Conservation (phyloP, 2,113 vertebrate genomes). For the Grammatotria lemairii region DNA sequence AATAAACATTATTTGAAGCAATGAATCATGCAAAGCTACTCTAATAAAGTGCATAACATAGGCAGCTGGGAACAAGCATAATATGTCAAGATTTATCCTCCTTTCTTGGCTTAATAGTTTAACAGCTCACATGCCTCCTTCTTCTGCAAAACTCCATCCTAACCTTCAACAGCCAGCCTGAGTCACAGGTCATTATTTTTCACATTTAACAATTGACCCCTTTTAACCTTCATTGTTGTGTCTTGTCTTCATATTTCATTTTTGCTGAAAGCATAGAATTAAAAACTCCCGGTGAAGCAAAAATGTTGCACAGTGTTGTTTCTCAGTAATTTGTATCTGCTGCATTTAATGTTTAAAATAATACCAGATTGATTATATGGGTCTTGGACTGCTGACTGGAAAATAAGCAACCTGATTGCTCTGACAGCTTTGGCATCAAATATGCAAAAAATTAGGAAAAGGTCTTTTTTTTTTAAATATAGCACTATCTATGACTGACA, state of each 20-base stretch:
- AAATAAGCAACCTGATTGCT: not conserved
- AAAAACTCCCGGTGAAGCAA: rapidly evolving
- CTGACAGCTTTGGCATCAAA: not conserved
- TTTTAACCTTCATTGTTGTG: not conserved
- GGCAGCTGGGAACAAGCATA: rapidly evolving
- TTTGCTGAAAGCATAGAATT: not conserved
- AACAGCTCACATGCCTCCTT: not conserved
- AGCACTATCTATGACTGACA: not conserved
- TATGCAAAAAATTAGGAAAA: not conserved
- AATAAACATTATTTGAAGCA: not conserved
- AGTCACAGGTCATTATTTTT: not conserved
- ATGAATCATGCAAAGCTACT: not conserved
- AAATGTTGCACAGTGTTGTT: not conserved
- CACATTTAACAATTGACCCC: not conserved
- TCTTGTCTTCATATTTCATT: not conserved
- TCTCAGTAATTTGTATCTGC: not conserved
- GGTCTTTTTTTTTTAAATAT: not conserved
- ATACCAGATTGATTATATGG: not conserved
- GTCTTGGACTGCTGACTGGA: not conserved
- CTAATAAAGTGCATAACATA: rapidly evolving
- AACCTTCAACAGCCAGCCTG: not conserved
- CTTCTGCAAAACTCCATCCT: not conserved
- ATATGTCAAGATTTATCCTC: not conserved
- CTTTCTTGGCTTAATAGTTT: not conserved
- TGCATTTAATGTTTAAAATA: not conserved